These are phyloP conservation scores for Leptodirus hochenwartii DNA, from an alignment of 2,888 invertebrate species.

Conservation along the genomic window DNA sequence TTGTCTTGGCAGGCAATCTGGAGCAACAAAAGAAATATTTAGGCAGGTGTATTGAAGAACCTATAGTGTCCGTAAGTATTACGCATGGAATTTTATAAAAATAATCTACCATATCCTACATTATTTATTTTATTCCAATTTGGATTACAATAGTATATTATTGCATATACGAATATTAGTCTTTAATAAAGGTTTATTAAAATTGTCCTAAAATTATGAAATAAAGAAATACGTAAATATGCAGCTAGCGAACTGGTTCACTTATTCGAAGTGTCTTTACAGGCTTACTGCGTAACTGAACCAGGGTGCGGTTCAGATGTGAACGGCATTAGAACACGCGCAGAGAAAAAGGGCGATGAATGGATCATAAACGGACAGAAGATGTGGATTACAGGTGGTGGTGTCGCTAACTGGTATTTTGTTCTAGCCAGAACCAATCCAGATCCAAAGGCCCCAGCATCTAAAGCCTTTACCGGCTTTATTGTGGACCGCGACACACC, in stretches of 20 bases:
- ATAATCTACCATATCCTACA: background rate
- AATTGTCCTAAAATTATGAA: background rate
- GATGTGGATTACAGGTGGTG: constrained; percentile 99
- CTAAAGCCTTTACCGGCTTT: constrained; percentile 93
- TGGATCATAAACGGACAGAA: constrained; percentile 87
- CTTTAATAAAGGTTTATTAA: background rate
- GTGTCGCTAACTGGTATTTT: constrained; percentile 93
- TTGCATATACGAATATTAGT: too few relatives aligned
- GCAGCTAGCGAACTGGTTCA: background rate
- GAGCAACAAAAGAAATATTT: constrained; percentile 92
- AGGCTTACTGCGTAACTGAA: constrained; percentile 93
- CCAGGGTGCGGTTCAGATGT: constrained; percentile 95
- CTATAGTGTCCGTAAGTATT: constrained; percentile 69
- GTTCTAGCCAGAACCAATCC: constrained; percentile 84
- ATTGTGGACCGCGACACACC: constrained; percentile 83
- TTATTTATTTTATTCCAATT: constrained; percentile 1
- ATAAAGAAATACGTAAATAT: constrained; percentile 3
- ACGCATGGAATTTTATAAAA: constrained; percentile 2
- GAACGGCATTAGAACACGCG: constrained; percentile 72
- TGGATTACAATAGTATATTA: background rate
- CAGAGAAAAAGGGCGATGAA: constrained; percentile 88
- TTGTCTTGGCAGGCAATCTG: constrained; percentile 64
- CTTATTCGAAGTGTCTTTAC: constrained; percentile 11
- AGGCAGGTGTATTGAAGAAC: constrained; percentile 77
- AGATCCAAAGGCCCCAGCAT: constrained; percentile 78